A percentile compares a stretch with the other conserved stretches of the same genome.
These are phyloP conservation scores for Gasterosteus nipponicus DNA, from an alignment of 2,113 vertebrate species.

Conservation along the genomic window DNA sequence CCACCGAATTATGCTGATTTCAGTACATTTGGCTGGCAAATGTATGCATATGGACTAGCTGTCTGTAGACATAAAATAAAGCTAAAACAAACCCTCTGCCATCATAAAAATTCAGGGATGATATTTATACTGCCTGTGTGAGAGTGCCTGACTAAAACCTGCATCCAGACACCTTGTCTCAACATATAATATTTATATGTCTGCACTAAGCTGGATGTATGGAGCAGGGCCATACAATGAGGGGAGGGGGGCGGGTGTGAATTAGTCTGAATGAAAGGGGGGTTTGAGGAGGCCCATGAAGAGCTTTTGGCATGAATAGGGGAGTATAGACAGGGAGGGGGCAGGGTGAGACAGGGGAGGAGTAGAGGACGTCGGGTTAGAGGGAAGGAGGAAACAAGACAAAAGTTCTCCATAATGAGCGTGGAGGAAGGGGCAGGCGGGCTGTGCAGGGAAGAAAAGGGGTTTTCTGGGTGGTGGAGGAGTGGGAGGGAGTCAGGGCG, in stretches of 20 bases:
- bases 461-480: slow-evolving; percentile 58
- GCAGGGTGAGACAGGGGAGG: slow-evolving; percentile 72
- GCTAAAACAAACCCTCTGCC: neutral
- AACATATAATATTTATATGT: slow-evolving; percentile 57
- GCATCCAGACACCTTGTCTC: slow-evolving; percentile 48
- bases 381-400: slow-evolving; percentile 75
- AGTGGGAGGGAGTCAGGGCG: slow-evolving; percentile 62
- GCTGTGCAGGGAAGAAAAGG: slow-evolving; percentile 60
- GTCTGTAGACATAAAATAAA: neutral
- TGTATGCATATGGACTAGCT: neutral
- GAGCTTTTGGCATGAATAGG: slow-evolving; percentile 69
- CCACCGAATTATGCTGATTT: neutral
- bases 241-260: slow-evolving; percentile 49
- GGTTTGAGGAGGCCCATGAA: slow-evolving; percentile 51
- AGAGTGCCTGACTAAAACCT: neutral
- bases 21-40: neutral
- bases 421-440: slow-evolving; percentile 73
- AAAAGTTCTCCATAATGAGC: slow-evolving; percentile 80
- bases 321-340: slow-evolving; percentile 62
- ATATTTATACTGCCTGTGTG: neutral
- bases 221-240: slow-evolving; percentile 27
- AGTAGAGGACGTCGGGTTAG: slow-evolving; percentile 57
- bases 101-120: neutral
- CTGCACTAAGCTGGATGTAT: slow-evolving; percentile 44
- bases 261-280: slow-evolving; percentile 65